phyloP scores from a whole-genome alignment of 2,888 invertebrate genomes.

The Tenthredo distinguenda region DNA sequence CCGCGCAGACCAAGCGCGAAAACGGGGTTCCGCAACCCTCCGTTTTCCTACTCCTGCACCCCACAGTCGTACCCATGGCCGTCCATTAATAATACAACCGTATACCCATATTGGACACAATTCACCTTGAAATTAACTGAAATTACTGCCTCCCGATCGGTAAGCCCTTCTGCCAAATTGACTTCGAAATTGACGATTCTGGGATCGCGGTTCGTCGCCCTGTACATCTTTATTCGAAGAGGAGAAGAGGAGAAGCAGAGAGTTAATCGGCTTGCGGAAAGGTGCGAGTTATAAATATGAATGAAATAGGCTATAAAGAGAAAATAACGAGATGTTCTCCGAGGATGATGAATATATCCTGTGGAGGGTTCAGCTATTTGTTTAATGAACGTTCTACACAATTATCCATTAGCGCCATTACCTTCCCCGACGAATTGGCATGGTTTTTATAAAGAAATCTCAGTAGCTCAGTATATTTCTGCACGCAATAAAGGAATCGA shows the following conservation, averaged over 20 bases:
- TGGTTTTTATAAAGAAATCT: neutral
- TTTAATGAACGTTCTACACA: neutral
- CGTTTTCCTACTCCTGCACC: slow-evolving; percentile 44
- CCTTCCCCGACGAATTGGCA: neutral
- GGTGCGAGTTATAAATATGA: slow-evolving; percentile 2
- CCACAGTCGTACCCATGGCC: slow-evolving; percentile 56
- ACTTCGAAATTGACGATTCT: slow-evolving; percentile 78
- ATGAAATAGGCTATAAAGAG: neutral
- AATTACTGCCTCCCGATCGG: slow-evolving; percentile 69
- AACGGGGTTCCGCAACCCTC: slow-evolving; percentile 76
- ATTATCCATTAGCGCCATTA: neutral
- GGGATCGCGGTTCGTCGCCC: neutral
- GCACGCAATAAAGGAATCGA: neutral
- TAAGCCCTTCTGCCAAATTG: slow-evolving; percentile 77
- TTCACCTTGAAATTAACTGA: slow-evolving; percentile 78
- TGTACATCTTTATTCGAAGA: too few species aligned
- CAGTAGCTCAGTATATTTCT: neutral
- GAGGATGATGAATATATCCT: neutral
- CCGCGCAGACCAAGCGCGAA: slow-evolving; percentile 70
- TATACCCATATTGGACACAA: slow-evolving; percentile 79
- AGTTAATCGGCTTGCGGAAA: neutral
- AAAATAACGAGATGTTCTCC: neutral
- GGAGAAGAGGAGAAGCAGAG: neutral
- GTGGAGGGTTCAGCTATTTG: neutral
- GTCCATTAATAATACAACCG: slow-evolving; percentile 78